Evolutionary conservation across 2,888 invertebrate genomes (phyloP), one percentile per base, ranked within the genome.

Genomic region (Tillus elongatus): DNA sequence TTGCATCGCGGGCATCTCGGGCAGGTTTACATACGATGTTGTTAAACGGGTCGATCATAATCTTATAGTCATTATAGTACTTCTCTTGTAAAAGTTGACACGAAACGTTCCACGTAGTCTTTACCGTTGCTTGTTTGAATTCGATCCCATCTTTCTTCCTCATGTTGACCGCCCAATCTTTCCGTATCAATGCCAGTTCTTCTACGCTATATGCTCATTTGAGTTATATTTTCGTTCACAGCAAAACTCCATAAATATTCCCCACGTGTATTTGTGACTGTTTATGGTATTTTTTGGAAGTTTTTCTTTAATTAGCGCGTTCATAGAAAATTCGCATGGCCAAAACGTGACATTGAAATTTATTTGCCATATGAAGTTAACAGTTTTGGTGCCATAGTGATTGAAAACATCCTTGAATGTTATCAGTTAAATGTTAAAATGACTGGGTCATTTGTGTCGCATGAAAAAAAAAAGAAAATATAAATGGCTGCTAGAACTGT

Each of bases 151-250:
- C 28, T n/a, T 13, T 12, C 30, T 39, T 40, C 28, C 37, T 43
- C 46, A 45, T 49, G 27, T 49, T 49, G 11, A 39, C 36, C 6
- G 35, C 48, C 41, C 41, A 50, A 37, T 42, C 27, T 36, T 42
- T 39, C 15, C 39, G 35, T 15, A 42, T 42, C 13, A 15, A 32
- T 19, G 34, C 36, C 15, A 43, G 19, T 31, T 36, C 34, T 24
- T 39, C 33, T 12, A 29, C 26, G 14, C 36, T 2, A 28, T 34
- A 15, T 30, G 27, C 15, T 28, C 30, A 9, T 39, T 28, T 12
- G 42, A 19, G 8, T 13, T 13, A 31, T 37, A 37, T 13, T 15
- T 15, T 10, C 15, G 19, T 33, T 33, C 37, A 4, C 33, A 11
- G 14, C 27, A 37, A 37, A 37, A 37, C 2, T 16, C 19, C 3